These are phyloP conservation scores for Drosophila cognata DNA, from an alignment of 2,888 invertebrate species.

Conservation along the genomic window DNA sequence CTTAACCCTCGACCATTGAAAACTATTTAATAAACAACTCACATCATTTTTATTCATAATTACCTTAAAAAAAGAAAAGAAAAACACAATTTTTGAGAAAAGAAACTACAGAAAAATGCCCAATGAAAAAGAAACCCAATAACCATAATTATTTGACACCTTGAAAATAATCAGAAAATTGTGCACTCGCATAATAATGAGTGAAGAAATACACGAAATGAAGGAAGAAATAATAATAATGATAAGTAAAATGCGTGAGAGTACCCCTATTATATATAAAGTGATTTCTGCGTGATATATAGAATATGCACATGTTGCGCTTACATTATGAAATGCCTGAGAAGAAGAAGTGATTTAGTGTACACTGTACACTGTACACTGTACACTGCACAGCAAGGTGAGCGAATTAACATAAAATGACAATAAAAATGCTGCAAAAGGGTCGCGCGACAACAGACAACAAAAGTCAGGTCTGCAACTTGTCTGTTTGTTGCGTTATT, in stretches of 20 bases:
- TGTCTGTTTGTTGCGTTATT: constrained; percentile 20
- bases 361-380: constrained; percentile 3
- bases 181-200: constrained; percentile 54
- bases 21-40: constrained; percentile 26
- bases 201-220: not conserved
- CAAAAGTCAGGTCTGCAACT: constrained; percentile 18
- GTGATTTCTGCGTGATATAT: constrained; percentile 24
- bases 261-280: not conserved
- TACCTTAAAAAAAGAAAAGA: constrained; percentile 11
- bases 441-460: constrained; percentile 38
- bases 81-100: not conserved
- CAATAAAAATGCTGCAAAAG: constrained; percentile 74
- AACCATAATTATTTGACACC: constrained; percentile 67
- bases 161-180: constrained; percentile 36
- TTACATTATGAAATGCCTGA: constrained; percentile 27
- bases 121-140: constrained; percentile 12
- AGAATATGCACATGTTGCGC: constrained; percentile 42
- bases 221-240: not conserved
- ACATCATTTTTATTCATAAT: constrained; percentile 22
- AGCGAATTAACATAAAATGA: constrained; percentile 68
- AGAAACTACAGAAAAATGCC: constrained; percentile 26
- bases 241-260: not conserved
- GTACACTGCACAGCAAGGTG: constrained; percentile 12
- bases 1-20: not conserved
- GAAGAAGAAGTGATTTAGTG: constrained; percentile 31